Evolutionary conservation across 2,113 vertebrate genomes (phyloP).

Genomic region (Heterotis niloticus): DNA sequence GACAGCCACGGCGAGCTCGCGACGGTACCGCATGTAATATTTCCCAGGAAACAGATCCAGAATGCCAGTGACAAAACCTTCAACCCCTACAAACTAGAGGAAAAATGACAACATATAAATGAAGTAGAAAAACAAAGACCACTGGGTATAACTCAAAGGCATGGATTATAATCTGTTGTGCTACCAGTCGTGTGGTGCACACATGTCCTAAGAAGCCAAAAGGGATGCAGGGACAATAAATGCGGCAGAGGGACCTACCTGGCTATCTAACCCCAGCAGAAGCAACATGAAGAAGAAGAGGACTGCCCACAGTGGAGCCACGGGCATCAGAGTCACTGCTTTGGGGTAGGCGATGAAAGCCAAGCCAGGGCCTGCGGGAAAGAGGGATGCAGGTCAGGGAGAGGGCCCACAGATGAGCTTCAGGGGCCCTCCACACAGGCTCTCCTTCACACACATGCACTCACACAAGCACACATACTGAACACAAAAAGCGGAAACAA

Average conservation of each 20-base stretch:
- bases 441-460: conserved; percentile 22
- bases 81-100: conserved; percentile 72
- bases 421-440: conserved; percentile 22
- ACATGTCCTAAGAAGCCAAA: no score
- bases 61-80: conserved; percentile 74
- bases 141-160: background rate
- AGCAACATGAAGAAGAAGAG: conserved; percentile 79
- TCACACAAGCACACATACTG: conserved; percentile 13
- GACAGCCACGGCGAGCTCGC: conserved; percentile 67
- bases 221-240: no score
- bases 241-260: conserved; percentile 50
- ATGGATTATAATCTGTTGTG: no score
- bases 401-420: conserved; percentile 20
- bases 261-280: conserved; percentile 71
- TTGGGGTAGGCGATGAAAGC: conserved; percentile 75
- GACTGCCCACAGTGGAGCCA: conserved; percentile 71
- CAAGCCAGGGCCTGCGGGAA: conserved; percentile 65
- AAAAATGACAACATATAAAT: background rate
- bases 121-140: background rate
- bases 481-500: background rate
- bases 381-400: conserved; percentile 29
- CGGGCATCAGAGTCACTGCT: conserved; percentile 72
- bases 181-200: no score
- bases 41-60: conserved; percentile 67
- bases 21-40: conserved; percentile 58